Conservation (phyloP, 2,113 vertebrate genomes). For the Silurus asotus region DNA sequence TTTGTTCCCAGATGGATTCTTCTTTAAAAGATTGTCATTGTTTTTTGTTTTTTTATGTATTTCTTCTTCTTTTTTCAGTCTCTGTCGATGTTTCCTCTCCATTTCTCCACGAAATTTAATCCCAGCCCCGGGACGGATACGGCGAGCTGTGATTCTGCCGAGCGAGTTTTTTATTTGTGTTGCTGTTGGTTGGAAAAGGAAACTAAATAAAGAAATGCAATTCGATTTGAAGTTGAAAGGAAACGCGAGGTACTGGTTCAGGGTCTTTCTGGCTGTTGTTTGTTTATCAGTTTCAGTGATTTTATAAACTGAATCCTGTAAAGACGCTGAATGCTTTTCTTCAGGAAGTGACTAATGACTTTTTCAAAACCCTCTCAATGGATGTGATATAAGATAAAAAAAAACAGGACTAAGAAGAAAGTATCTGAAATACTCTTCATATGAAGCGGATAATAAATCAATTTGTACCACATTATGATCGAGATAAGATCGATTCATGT, state of each 20-base stretch:
- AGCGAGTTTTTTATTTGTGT: background rate
- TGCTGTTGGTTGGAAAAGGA: background rate
- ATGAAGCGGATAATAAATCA: background rate
- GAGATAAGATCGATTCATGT: background rate
- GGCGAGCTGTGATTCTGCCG: background rate
- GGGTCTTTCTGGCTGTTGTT: background rate
- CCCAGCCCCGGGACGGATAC: background rate
- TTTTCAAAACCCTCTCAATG: background rate
- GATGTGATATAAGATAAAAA: background rate
- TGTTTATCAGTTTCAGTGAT: background rate
- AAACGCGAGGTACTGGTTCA: background rate
- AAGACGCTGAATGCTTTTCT: background rate
- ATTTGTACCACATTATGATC: background rate
- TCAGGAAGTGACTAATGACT: background rate
- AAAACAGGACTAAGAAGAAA: background rate
- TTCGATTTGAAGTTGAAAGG: constrained; percentile 3
- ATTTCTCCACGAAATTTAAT: background rate
- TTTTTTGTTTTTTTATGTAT: too few relatives aligned
- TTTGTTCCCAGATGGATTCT: too few relatives aligned
- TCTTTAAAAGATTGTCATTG: too few relatives aligned
- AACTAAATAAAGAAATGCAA: constrained; percentile 1
- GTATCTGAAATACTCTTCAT: background rate
- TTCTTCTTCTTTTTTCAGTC: too few relatives aligned
- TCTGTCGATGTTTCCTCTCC: too few relatives aligned
- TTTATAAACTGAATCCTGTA: constrained; percentile 4